Conservation (phyloP, 1,140 invertebrate genomes). For the Zaprionus gabonicus region DNA sequence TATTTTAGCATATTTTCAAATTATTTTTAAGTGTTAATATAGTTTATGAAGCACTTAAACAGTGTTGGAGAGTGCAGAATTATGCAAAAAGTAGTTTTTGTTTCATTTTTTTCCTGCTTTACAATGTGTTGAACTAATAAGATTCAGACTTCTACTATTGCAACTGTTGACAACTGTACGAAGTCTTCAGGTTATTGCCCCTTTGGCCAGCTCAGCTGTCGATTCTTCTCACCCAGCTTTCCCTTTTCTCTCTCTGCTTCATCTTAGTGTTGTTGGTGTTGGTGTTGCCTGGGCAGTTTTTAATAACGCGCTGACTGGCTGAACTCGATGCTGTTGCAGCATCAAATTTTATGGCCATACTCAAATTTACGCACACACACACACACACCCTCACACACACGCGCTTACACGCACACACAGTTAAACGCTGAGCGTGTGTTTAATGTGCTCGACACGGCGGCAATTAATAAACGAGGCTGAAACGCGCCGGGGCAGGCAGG, state of each 20-base stretch:
- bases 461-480: conserved; percentile 67
- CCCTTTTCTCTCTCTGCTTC: conserved; percentile 5
- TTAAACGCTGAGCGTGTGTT: conserved; percentile 33
- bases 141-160: conserved; percentile 15
- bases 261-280: conserved; percentile 10
- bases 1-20: neutral
- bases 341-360: conserved; percentile 72
- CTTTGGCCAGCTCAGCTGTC: conserved; percentile 48
- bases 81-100: no score
- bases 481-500: conserved; percentile 33
- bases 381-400: conserved; percentile 2
- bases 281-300: conserved; percentile 50
- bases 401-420: neutral
- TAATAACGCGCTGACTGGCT: conserved; percentile 55
- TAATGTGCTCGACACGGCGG: conserved; percentile 53
- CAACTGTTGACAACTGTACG: conserved; percentile 21
- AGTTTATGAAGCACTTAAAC: neutral
- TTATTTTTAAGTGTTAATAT: neutral
- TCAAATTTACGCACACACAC: conserved; percentile 50
- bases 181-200: conserved; percentile 58
- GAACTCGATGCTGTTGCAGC: conserved; percentile 46
- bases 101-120: no score
- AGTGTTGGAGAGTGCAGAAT: neutral
- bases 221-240: conserved; percentile 20
- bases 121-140: neutral